Evolutionary conservation across 2,113 vertebrate species (phyloP).

Genomic region (Pao palembangensis): DNA sequence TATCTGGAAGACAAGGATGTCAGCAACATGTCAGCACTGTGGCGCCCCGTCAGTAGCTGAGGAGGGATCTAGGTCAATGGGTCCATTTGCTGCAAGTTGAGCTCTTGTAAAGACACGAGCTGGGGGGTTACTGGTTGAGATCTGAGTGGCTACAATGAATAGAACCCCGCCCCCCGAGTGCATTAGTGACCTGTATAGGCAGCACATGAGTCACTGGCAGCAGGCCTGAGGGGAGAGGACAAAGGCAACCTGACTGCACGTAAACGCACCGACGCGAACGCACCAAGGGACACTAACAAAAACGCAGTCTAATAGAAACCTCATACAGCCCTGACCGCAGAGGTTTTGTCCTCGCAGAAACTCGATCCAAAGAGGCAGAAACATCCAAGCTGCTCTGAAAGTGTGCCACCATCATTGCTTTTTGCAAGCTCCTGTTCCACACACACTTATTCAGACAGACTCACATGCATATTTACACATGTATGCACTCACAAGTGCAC

Average conservation of each 20-base stretch:
- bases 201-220: conserved; percentile 56
- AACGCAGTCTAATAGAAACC: conserved; percentile 43
- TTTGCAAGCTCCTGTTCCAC: conserved; percentile 14
- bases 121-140: conserved; percentile 41
- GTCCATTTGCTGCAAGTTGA: conserved; percentile 52
- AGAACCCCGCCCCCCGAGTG: conserved; percentile 33
- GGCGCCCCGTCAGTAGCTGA: conserved; percentile 16
- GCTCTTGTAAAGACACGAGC: conserved; percentile 35
- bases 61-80: conserved; percentile 64
- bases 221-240: conserved; percentile 55
- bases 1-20: conserved; percentile 18
- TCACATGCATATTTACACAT: conserved; percentile 21
- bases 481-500: conserved; percentile 30
- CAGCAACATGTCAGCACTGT: conserved; percentile 19
- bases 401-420: conserved; percentile 21
- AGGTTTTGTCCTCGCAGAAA: conserved; percentile 38
- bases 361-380: conserved; percentile 28
- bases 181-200: conserved; percentile 69
- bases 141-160: conserved; percentile 51
- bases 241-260: conserved; percentile 56
- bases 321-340: conserved; percentile 24
- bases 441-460: conserved; percentile 15
- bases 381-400: conserved; percentile 19
- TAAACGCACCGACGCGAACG: conserved; percentile 29
- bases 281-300: conserved; percentile 38